Evolutionary conservation across 2,113 vertebrate species (phyloP), one percentile per base, ranked within the genome.

Genomic region (Origma solitaria): DNA sequence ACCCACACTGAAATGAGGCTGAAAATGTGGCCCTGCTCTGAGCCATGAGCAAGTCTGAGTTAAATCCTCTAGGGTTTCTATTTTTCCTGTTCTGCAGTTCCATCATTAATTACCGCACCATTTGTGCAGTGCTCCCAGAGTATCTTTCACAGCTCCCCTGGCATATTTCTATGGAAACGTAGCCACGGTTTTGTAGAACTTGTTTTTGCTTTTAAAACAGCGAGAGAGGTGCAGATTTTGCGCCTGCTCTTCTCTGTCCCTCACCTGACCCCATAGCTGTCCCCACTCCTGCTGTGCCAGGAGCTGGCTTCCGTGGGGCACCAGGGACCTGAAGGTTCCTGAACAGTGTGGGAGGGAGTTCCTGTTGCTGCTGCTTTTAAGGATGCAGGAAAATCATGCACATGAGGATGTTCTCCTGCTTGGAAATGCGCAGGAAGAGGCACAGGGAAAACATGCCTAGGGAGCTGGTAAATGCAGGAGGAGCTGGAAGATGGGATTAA

Each of bases 141-240:
- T 71, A 22, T 70, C 58, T 65, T 82, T 40, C 91, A 53, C 65
- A 78, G 88, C 66, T 96, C 80, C 89, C 89, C 70, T 84, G 70
- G 57, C 65, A n/a, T 33, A 86, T 95, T 84, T 91, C 95, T 91
- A 82, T 95, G 86, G 93, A 94, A 95, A 95, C 73, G 1, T 49
- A 53, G 37, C 78, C 2, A 0, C 44, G 65, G 28, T 33, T 80
- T 76, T 85, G 57, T 61, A 62, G 65, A 27, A 69, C 31, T 45
- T 80, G 56, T 1, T 45, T 94, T 86, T 40, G 40, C 69, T 84
- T 90, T 82, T 78, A 20, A 70, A 91, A 68, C 6, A 80, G 42
- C 1, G 8, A 3, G 7, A 56, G 75, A 44, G 31, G 24, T 13
- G 61, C 51, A 47, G 78, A 18, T 3, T 78, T 79, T 20, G 9